Evolutionary conservation across 2,113 vertebrate species (phyloP).

Genomic region (Chrysemys picta): DNA sequence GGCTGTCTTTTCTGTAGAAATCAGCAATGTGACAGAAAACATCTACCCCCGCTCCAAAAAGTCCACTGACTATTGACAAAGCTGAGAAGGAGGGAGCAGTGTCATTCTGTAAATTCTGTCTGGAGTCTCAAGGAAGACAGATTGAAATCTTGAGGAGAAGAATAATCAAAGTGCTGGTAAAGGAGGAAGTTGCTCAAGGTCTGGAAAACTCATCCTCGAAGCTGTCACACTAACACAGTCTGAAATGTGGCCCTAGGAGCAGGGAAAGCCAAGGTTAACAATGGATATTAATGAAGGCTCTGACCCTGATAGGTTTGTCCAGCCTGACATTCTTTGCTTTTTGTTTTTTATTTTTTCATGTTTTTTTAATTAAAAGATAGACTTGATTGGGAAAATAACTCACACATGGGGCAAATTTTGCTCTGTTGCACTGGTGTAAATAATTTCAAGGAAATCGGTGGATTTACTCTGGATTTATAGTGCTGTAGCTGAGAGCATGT

Average conservation of each 20-base stretch:
- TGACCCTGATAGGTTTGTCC: fast-evolving
- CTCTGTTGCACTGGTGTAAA: background rate
- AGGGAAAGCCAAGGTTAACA: background rate
- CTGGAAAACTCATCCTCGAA: background rate
- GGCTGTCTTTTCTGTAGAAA: background rate
- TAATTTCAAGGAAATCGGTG: background rate
- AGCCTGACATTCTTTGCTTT: fast-evolving
- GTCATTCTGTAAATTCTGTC: background rate
- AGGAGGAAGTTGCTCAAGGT: fast-evolving
- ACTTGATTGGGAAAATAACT: background rate
- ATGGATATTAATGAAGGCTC: background rate
- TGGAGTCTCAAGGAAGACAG: background rate
- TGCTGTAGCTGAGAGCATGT: background rate
- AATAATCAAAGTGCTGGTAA: fast-evolving
- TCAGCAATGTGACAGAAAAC: background rate
- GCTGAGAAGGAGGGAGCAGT: fast-evolving
- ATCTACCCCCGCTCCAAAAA: background rate
- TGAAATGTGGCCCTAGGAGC: fast-evolving
- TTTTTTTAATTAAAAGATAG: background rate
- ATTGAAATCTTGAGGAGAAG: background rate
- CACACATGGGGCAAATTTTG: background rate
- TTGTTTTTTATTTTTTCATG: background rate
- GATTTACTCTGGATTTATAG: background rate
- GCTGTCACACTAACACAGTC: background rate
- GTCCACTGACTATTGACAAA: background rate